Evolutionary conservation across 2,888 invertebrate species (phyloP), one percentile per base, ranked within the genome.

Genomic region (Thymelicus sylvestris): DNA sequence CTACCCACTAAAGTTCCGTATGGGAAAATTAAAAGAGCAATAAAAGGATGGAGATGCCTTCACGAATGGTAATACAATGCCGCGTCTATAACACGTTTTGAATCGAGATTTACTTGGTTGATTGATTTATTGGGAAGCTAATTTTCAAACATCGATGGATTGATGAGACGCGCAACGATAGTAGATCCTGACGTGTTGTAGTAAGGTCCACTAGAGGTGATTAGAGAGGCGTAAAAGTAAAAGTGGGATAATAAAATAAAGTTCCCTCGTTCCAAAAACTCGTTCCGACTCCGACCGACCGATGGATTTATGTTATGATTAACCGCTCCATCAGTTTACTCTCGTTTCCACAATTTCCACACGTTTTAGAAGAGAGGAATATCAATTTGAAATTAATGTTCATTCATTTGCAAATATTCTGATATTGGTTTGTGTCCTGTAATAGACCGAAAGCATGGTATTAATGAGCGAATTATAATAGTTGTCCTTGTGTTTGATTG

Each of bases 211-310:
- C 52, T 50, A 66, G 74, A 61, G 57, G 50, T 57, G 66, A 74
- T 77, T 80, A 79, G 80, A 78, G 75, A 75, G 12, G 47, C 77
- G 77, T 84, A 87, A 89, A 90, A 90, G 90, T 89, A 87, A 91
- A 84, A 91, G 91, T 90, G 83, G 82, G 79, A 81, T 85, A 83
- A 90, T 90, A 88, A 90, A 90, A 89, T 84, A 79, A 85, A 86
- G 82, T 85, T 83, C 85, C 78, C 83, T 80, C 80, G 80, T 82
- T 75, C 73, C 73, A 72, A 78, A 79, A 80, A 84, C 85, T 80
- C 81, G 88, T 85, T 86, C 83, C 79, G 78, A 76, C 81, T 86
- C 83, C 79, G 78, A 76, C 81, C 82, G 76, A 63, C 77, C 76
- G 79, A 75, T 75, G 78, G 84, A 88, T 89, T 89, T 87, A 89